Base-by-base conservation (phyloP, 2,113 vertebrate species). In the Rhea pennata region DNA sequence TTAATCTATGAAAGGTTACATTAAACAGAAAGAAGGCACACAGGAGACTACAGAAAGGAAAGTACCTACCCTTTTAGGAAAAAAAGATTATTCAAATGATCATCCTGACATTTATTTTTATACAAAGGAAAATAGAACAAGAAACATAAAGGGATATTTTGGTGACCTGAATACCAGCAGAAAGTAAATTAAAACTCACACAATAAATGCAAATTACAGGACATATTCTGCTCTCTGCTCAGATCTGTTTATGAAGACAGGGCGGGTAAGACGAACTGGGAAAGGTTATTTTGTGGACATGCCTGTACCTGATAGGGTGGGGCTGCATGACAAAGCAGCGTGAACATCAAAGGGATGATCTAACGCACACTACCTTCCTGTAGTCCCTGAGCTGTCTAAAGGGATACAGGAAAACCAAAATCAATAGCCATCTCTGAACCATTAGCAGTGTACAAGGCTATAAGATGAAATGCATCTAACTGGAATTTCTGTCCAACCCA, bases 1-100 rank as follows among this genome's bases (percentile, higher is more conserved):
- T 92, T 98, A 97, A 98, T 97, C 96, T 98, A 89, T 66, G 94
- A 97, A 95, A 96, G 82, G 77, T 87, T 85, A 77, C 73, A 95
- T 96, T 87, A 95, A 96, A 90, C 88, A 97, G 96, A 97, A 97
- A 93, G 93, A 90, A 95, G 90, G 36, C 67, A 92, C 85, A 78
- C 84, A 72, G 42, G 83, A 94, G 88, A 93, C 90, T 51, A 39
- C 39, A 94, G 73, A 95, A 95, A 64, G 70, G 27, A 90, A 95
- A 84, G 87, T 36, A 91, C 31, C 77, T 82, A 89, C 78, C 81
- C 77, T 95, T 96, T 94, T 16, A 87, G 48, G 36, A 2, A 40
- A 22, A 61, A 56, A 77, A 65, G 73, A 95, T 93, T 91, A 93
- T 88, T 96, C 92, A 93, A 95, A 92, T 93, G 1, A 95, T 88